Percentiles rank a stretch among this genome's conserved stretches.
These are phyloP conservation scores for Eospalax fontanierii DNA, from an alignment of 2,797 vertebrate genomes.

Conservation along the genomic window DNA sequence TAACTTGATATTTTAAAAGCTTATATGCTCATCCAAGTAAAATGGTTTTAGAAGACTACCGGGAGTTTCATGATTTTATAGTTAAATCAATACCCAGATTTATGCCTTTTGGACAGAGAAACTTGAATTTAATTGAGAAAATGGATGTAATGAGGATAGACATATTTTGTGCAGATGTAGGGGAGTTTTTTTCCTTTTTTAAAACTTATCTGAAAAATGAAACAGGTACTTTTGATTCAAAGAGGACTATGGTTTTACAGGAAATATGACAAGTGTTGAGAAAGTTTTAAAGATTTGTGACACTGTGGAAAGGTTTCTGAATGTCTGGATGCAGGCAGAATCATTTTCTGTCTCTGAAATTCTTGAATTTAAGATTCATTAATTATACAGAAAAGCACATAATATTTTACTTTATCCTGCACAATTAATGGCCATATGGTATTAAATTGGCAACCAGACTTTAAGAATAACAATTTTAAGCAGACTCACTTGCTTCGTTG, in stretches of 20 bases:
- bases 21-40: slow-evolving; percentile 90
- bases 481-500: slow-evolving; percentile 71
- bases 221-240: slow-evolving; percentile 81
- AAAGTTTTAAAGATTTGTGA: slow-evolving; percentile 72
- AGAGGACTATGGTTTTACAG: slow-evolving; percentile 80
- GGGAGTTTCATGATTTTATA: slow-evolving; percentile 91
- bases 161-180: slow-evolving; percentile 89
- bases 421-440: slow-evolving; percentile 81
- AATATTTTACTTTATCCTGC: slow-evolving; percentile 81
- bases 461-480: slow-evolving; percentile 74
- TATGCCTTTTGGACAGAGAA: slow-evolving; percentile 90
- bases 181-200: slow-evolving; percentile 18
- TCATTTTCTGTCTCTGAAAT: slow-evolving; percentile 71
- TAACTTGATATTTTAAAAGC: slow-evolving; percentile 92
- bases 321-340: slow-evolving; percentile 65
- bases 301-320: slow-evolving; percentile 67
- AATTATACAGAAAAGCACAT: slow-evolving; percentile 81
- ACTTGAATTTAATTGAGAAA: slow-evolving; percentile 92
- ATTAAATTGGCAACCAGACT: slow-evolving; percentile 83
- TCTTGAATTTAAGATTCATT: slow-evolving; percentile 81
- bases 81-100: slow-evolving; percentile 91
- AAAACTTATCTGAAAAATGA: slow-evolving; percentile 82
- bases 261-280: slow-evolving; percentile 76
- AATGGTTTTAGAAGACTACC: slow-evolving; percentile 91
- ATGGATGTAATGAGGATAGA: slow-evolving; percentile 90